Evolutionary conservation across 2,113 vertebrate genomes (phyloP).

Genomic region (Coptodon bakossiorum): DNA sequence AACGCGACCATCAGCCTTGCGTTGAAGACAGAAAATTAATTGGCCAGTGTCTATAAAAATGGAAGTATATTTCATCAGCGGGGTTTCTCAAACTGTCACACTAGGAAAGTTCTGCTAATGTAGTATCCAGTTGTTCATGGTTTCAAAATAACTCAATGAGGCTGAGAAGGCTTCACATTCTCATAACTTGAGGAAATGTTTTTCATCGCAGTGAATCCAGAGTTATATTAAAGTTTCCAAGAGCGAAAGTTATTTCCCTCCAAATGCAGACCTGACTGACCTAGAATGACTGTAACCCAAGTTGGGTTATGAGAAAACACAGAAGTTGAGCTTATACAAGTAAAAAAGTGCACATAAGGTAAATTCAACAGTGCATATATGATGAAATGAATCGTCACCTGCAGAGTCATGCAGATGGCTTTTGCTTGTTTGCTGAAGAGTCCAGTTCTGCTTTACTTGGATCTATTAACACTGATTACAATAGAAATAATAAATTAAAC

Average conservation of each 20-base stretch:
- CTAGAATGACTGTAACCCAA: not conserved
- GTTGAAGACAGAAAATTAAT: not conserved
- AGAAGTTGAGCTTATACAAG: not conserved
- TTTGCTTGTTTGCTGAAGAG: not conserved
- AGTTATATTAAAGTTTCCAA: not conserved
- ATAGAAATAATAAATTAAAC: not conserved
- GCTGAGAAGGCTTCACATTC: not conserved
- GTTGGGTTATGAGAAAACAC: not conserved
- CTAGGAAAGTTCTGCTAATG: not conserved
- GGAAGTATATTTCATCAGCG: not conserved
- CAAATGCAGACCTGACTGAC: not conserved
- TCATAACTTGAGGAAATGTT: not conserved
- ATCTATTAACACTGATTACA: not conserved
- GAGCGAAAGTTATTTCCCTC: not conserved
- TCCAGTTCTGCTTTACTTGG: not conserved
- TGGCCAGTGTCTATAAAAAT: not conserved
- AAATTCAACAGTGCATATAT: not conserved
- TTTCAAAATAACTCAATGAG: not conserved
- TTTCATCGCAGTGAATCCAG: not conserved
- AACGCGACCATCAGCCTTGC: not conserved
- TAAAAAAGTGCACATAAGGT: not conserved
- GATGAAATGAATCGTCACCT: accelerated
- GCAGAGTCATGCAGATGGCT: not conserved
- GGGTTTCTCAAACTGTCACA: not conserved
- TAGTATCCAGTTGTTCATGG: not conserved